Percentiles rank a stretch among this genome's conserved stretches.
These are phyloP conservation scores for Platyrinchus mystaceus DNA, from an alignment of 2,797 vertebrate species.

Conservation along the genomic window DNA sequence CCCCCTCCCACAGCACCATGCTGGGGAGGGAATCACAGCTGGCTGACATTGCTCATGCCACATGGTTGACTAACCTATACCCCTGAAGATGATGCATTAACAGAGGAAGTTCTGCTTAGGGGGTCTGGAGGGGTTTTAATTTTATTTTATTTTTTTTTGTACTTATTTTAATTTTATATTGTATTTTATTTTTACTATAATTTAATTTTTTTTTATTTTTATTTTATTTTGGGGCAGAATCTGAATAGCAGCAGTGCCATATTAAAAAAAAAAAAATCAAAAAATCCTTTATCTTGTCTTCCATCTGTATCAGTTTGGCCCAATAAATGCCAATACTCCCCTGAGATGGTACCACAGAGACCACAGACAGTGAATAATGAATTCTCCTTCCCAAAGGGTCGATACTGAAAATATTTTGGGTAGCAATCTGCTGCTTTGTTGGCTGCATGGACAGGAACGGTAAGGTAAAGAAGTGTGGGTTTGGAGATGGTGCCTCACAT, in stretches of 20 bases:
- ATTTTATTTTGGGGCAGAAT: neutral
- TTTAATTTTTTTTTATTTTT: neutral
- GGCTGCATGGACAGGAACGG: neutral
- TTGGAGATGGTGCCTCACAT: neutral
- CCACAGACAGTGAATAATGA: rapidly evolving
- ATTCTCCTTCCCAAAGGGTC: neutral
- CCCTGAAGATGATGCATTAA: neutral
- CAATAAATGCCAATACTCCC: neutral
- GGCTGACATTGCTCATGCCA: neutral
- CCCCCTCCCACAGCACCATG: neutral
- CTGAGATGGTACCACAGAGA: neutral
- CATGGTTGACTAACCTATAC: neutral
- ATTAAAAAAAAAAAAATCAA: neutral
- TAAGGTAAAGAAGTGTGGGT: neutral
- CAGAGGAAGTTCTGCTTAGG: neutral
- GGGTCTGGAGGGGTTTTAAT: no score
- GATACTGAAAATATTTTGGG: neutral
- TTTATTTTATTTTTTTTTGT: neutral
- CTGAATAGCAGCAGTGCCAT: neutral
- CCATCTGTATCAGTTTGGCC: neutral
- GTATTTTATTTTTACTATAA: neutral
- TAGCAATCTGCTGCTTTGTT: neutral
- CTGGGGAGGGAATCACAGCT: neutral
- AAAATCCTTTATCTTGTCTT: neutral
- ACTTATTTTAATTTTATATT: neutral